phyloP scores from a whole-genome alignment of 2,888 invertebrate species.

The Gortyna flavago region DNA sequence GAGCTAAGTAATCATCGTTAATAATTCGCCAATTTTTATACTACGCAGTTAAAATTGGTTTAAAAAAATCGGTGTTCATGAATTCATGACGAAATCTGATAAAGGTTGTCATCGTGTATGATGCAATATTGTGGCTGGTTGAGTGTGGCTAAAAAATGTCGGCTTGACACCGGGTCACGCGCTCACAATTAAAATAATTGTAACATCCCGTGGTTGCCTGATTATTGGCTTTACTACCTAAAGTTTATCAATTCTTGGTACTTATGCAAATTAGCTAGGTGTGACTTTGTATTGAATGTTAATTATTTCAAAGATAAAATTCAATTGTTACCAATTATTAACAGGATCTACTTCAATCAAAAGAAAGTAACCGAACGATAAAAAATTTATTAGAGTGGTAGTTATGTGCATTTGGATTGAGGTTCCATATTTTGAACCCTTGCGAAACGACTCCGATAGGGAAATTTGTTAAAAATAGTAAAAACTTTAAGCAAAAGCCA shows the following conservation, averaged over 20 bases:
- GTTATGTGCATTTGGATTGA: no score
- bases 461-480: no score
- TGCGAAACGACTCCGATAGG: no score
- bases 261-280: slow-evolving; percentile 11
- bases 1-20: slow-evolving; percentile 20
- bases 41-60: slow-evolving; percentile 47
- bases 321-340: not conserved
- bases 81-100: slow-evolving; percentile 62
- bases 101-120: slow-evolving; percentile 53
- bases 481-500: no score
- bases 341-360: not conserved
- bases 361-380: not conserved
- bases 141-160: slow-evolving; percentile 29
- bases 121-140: slow-evolving; percentile 59
- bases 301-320: not conserved
- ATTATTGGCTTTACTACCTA: slow-evolving; percentile 14
- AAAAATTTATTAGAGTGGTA: no score
- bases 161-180: slow-evolving; percentile 19
- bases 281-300: not conserved
- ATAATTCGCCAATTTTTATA: slow-evolving; percentile 16
- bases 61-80: slow-evolving; percentile 44
- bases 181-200: slow-evolving; percentile 15
- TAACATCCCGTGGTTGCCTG: slow-evolving; percentile 7
- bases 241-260: slow-evolving; percentile 45
- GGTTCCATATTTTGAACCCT: no score